Base-by-base conservation (phyloP, 53 echinoderm and acorn worm genomes). In the Actinopyga echinites region DNA sequence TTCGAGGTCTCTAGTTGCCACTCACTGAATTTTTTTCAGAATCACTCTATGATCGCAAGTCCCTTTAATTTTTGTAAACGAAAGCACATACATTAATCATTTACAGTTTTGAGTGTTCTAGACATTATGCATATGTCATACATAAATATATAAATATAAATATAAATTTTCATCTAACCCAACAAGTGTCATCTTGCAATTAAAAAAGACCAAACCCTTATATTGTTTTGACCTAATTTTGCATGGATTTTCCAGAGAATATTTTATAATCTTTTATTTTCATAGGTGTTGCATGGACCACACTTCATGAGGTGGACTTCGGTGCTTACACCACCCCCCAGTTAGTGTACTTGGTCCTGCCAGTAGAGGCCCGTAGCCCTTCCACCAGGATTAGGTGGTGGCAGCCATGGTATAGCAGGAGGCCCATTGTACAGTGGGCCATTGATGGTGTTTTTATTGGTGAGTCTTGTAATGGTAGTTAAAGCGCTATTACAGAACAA, bases 321-420 rank as follows among this genome's bases (percentile, higher is more conserved):
- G 36, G 90, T 57, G 84, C 80, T 49, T 96, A 93, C 83, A 80
- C 52, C 24, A 81, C 56, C 30, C 90, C 96, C 17, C 83, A 73
- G 75, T 84, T 79, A 64, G 93, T 92, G 57, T 93, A 96, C 83
- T 62, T 96, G 10, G 35, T 78, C 32, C 64, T 96, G 30, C 96
- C 96, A 22, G 35, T 82, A 20, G 80, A 66, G 19, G 93, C 96
- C 26, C 73, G 96, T 29, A 93, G 82, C 23, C 74, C 77, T 56
- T 83, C 93, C 21, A 93, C 96, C 0, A 78, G 84, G 37, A 75
- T 96, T 30, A 83, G 93, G 53, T 96, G 96, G 96, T 96, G 96
- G 96, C 93, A 93, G 36, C 93, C 93, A 5, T 56, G 93, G 43
- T 57, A 44, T n/a, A 57, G 68, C 15, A 43, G 58, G 3, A 38